Evolutionary conservation across 2,113 vertebrate species (phyloP), one percentile per base, ranked within the genome.

Genomic region (Malurus melanocephalus): DNA sequence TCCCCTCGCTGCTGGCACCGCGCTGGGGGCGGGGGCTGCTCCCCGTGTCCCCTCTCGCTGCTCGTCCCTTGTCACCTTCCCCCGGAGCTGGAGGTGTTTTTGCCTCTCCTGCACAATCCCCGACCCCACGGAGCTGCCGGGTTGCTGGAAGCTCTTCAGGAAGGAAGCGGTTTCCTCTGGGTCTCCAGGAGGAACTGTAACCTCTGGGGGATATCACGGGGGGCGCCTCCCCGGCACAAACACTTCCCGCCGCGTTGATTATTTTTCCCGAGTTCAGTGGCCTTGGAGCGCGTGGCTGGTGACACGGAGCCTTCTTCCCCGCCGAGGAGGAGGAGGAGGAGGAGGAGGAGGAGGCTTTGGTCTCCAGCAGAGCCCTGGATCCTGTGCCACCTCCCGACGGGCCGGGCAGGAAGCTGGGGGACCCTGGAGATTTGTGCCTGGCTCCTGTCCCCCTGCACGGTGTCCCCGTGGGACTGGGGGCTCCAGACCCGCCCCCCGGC

Each of bases 341-440:
- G 45, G 48, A 24, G 38, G 43, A 40, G 76, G 45, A 26, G 22
- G 33, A 52, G n/a, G 40, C 65, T 80, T 68, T 46, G 46, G 64
- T 17, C n/a, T 73, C 0, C 21, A 2, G 62, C 42, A n/a, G 60
- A 51, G 61, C 2, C 0, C 1, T 40, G 48, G 18, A 9, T 30
- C 57, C 35, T 28, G 43, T 71, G 65, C 45, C 59, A 7, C 48
- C 7, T 66, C 80, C 16, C 0, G 1, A 0, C 11, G 51, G 46
- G 51, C 45, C 0, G 4, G 61, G 33, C 4, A 1, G 55, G 53
- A 64, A 52, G 45, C 40, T 16, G 71, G 61, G 48, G 22, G 35
- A 43, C 28, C 6, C 24, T 14, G 2, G 49, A 45, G 49, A 7
- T 40, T 48, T 45, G 75, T 60, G 51, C 79, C 78, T 32, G 62